Evolutionary conservation across 2,797 vertebrate species (phyloP), one percentile per base, ranked within the genome.

Genomic region (Rhynchotus rufescens): DNA sequence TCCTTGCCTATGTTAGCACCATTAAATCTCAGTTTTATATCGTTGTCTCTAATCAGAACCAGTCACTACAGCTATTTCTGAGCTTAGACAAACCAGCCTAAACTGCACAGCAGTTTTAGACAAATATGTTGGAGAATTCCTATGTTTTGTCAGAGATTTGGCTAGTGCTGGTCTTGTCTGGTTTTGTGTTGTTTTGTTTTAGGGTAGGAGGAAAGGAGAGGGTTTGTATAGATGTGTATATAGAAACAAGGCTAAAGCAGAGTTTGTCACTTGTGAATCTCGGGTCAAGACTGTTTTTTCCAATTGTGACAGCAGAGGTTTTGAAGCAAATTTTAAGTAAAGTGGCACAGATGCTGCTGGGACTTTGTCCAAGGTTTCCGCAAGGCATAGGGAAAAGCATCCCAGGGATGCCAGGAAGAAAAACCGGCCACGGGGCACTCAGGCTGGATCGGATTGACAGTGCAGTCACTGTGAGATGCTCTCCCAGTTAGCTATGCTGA

Each of bases 101-200:
- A 82, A 57, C 56, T 61, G 89, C 6, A 15, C 15, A 75, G 66
- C 36, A 68, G 17, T 26, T 94, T 61, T 15, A 2, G 25, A 36
- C 8, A 20, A 84, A 36, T 52, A 6, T 32, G 16, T 64, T 54
- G 30, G 79, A 8, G 21, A 60, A 4, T 19, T 34, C 1, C 5
- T 80, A 71, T 36, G 19, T 66, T 84, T 66, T 62, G 30, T 54
- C 36, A 10, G 17, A 32, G 17, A 54, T 75, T 84, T 3, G 7
- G 44, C 23, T 10, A 30, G 14, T 0, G 0, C 12, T 25, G 28
- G 36, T 72, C 49, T 73, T 6, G 4, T 19, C 20, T 15, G 16
- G 4, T 9, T 87, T 47, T 34, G 4, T 32, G 66, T 47, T 19
- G 14, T 28, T 65, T 84, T 3, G 3, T 34, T 86, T 76, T 36